Evolutionary conservation across 2,888 invertebrate species (phyloP).

Genomic region (Drosophila antonietae): DNA sequence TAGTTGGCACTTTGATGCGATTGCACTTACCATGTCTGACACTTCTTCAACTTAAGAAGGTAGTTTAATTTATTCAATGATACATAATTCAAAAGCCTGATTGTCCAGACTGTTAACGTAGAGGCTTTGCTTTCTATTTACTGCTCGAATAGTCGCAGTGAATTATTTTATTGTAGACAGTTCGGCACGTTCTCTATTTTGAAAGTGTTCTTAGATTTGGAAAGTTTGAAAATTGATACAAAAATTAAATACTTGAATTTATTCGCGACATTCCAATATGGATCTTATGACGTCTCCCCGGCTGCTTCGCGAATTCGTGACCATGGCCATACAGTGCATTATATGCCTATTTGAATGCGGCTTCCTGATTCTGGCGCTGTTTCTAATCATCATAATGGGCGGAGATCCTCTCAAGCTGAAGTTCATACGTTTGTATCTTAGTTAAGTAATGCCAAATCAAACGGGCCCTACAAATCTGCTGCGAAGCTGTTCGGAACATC

Average conservation of each 20-base stretch:
- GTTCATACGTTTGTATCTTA: slow-evolving; percentile 3
- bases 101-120: too few relatives aligned
- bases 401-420: neutral
- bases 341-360: neutral
- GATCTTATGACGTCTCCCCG: neutral
- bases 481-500: neutral
- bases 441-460: neutral
- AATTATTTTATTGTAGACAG: too few relatives aligned
- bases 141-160: too few relatives aligned
- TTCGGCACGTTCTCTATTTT: too few relatives aligned
- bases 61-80: too few relatives aligned
- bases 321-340: neutral
- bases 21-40: too few relatives aligned
- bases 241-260: neutral
- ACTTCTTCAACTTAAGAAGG: too few relatives aligned
- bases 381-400: neutral
- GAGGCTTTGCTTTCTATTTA: too few relatives aligned
- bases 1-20: too few relatives aligned
- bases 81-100: too few relatives aligned
- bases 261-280: neutral
- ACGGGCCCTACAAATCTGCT: too few relatives aligned
- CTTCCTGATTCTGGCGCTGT: neutral
- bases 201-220: neutral
- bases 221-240: neutral
- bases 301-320: neutral